phyloP scores from a whole-genome alignment of 2,113 vertebrate species.

The Fulica atra region DNA sequence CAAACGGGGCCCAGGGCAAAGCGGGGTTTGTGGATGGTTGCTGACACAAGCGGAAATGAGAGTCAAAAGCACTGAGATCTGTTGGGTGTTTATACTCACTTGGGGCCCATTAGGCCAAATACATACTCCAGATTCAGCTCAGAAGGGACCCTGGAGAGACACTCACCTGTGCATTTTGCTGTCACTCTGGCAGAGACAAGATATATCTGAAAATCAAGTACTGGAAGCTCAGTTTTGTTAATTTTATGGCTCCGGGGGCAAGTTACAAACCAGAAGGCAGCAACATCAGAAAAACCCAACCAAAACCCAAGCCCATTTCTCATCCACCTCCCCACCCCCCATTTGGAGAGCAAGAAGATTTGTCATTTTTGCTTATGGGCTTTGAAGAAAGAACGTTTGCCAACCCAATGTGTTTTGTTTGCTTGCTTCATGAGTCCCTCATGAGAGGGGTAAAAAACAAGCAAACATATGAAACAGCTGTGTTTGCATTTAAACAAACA shows the following conservation, averaged over 20 bases:
- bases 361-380: background rate
- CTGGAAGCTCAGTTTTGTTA: background rate
- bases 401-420: background rate
- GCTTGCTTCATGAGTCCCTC: background rate
- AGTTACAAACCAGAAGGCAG: background rate
- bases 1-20: background rate
- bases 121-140: background rate
- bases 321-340: background rate
- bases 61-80: background rate
- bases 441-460: background rate
- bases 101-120: background rate
- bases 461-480: conserved; percentile 8
- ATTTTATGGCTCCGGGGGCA: background rate
- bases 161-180: background rate
- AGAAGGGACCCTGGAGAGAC: background rate
- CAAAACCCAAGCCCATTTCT: background rate
- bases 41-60: background rate
- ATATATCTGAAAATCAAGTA: background rate
- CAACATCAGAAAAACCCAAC: fast-evolving
- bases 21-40: fast-evolving
- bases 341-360: background rate
- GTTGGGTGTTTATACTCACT: background rate
- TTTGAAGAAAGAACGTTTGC: background rate
- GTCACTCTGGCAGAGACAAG: background rate
- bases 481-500: conserved; percentile 60